A percentile compares a stretch with the other conserved stretches of the same genome.
Evolutionary conservation across 2,888 invertebrate species (phyloP).

Genomic region (Conistra vaccinii): DNA sequence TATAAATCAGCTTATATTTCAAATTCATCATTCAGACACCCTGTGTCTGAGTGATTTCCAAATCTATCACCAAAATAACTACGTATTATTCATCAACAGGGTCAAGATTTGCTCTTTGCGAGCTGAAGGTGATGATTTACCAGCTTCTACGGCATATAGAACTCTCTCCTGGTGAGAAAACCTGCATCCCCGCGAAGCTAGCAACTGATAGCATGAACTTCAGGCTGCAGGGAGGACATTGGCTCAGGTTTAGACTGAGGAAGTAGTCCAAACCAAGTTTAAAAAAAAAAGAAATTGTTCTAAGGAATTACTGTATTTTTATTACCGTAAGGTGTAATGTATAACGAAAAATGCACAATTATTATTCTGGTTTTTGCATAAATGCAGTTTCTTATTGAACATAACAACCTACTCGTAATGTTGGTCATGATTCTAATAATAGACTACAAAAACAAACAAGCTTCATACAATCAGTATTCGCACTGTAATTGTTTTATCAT

Average conservation of each 20-base stretch:
- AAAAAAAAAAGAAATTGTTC: no score
- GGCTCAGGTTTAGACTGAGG: conserved; percentile 73
- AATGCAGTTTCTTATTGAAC: neutral
- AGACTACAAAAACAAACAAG: neutral
- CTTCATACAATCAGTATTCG: neutral
- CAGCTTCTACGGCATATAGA: conserved; percentile 79
- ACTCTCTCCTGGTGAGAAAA: conserved; percentile 76
- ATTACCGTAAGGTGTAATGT: neutral
- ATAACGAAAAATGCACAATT: neutral
- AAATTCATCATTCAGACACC: no score
- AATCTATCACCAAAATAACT: neutral
- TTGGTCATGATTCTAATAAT: neutral
- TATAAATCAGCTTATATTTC: neutral
- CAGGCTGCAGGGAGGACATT: conserved; percentile 77
- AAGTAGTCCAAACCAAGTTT: conserved; percentile 20
- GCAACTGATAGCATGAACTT: conserved; percentile 70
- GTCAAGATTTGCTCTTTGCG: conserved; percentile 82
- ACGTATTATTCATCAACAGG: conserved; percentile 66
- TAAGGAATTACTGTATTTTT: no score
- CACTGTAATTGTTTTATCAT: neutral
- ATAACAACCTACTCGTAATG: neutral
- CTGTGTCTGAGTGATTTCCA: neutral
- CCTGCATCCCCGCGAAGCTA: conserved; percentile 72
- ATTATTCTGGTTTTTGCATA: neutral
- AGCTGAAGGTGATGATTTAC: conserved; percentile 82